Evolutionary conservation across 2,888 invertebrate genomes (phyloP), one percentile per base, ranked within the genome.

Genomic region (Macrosiphum euphorbiae): DNA sequence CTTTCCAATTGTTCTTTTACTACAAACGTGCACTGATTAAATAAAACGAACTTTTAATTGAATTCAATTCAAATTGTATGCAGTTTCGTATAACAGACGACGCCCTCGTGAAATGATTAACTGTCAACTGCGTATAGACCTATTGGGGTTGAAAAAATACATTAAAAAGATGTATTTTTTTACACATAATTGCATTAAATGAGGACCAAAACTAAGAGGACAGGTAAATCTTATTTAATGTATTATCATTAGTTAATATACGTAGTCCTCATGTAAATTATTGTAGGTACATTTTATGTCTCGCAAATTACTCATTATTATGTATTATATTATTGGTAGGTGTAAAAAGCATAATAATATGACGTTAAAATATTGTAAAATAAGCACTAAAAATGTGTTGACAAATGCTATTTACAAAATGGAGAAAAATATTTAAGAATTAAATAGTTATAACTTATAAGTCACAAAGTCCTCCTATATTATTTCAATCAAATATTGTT

Each of bases 21-120:
- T 24, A 7, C 28, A 41, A 78, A 92, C 92, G 88, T 92, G 92
- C 52, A 28, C 55, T 92, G 92, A 67, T 92, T 78, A 41, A 92
- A 88, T 52, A 92, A 88, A 92, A 92, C 35, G 10, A 61, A 86
- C 61, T 92, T 86, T 86, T 92, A 92, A 92, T 92, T 87, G 92
- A 92, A 92, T 92, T 87, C 8, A 16, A 7, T 50, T 44, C 5
- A 24, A 58, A 86, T n/a, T 28, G 10, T 67, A 67, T 44, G 84
- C 55, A 84, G 28, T 91, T 13, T 78, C 3, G 3, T 41, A 44
- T 90, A 35, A 52, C 35, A 44, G 8, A 47, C 78, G n/a, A 47
- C 50, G n/a, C 26, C 13, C 16, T 61, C 0, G 41, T 3, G 1
- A 35, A 47, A 41, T 44, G 41, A 84, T 67, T 55, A 26, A 90